These are phyloP conservation scores for Phymorhynchus buccinoides DNA, from an alignment of 1,140 invertebrate genomes.

Conservation along the genomic window DNA sequence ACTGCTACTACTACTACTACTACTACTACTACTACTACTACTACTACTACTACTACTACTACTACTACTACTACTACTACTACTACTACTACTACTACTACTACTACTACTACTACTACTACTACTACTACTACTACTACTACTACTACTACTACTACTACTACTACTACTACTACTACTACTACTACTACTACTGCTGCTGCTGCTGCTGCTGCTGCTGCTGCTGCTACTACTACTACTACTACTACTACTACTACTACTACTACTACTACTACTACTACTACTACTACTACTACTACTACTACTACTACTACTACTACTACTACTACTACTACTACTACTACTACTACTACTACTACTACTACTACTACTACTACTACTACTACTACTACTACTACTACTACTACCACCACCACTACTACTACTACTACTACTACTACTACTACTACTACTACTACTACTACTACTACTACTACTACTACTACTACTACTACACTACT, in stretches of 20 bases:
- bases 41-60: neutral
- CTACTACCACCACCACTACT: conserved; percentile 16
- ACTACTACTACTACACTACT: too few relatives aligned
- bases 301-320: conserved; percentile 26
- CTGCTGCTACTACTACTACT: conserved; percentile 22
- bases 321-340: conserved; percentile 12
- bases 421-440: conserved; percentile 27
- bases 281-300: conserved; percentile 29
- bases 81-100: neutral
- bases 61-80: neutral
- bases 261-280: conserved; percentile 29
- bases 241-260: conserved; percentile 29
- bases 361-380: conserved; percentile 16
- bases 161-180: conserved; percentile 17
- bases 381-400: conserved; percentile 24
- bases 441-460: conserved; percentile 24
- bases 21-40: neutral
- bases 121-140: neutral
- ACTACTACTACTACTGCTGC: conserved; percentile 18
- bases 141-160: neutral
- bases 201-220: conserved; percentile 22
- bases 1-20: neutral
- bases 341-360: conserved; percentile 29
- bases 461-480: conserved; percentile 26
- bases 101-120: neutral